Base-by-base conservation (phyloP, 2,797 vertebrate species). In the Perdix hodgsoniae region DNA sequence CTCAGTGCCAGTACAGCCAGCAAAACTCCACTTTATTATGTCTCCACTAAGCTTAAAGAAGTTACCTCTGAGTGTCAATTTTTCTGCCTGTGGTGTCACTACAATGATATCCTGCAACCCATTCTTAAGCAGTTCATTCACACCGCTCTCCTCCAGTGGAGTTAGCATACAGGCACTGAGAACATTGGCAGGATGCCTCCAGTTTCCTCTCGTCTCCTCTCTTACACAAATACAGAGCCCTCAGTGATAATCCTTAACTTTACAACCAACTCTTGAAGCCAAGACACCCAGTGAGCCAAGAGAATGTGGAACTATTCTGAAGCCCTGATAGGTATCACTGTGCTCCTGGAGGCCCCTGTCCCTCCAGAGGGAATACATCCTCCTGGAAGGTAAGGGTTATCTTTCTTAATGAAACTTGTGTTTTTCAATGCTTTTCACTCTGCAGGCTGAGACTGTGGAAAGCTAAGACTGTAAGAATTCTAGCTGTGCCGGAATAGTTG, bases 241-340 rank as follows among this genome's bases (percentile, higher is more conserved):
- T 87, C 84, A 91, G 7, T 54, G 31, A 57, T 70, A 94, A 60
- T 81, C 47, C 27, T 70, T 73, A 93, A 87, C 79, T 81, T 92
- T 77, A 76, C 64, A 90, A 49, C 18, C 35, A 70, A 8, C 31
- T 91, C 67, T 75, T 49, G 77, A 67, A 93, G 44, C 60, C 83
- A 93, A 94, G 44, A 44, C 80, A 92, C 71, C 37, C 73, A 71
- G 66, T 10, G 33, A 91, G 57, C 26, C 44, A 73, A 71, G 50
- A 95, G 60, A 16, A 78, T 35, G 42, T 54, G 44, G 42, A 92
- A 31, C 19, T 86, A 13, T 70, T 92, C 69, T 79, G 76, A 78
- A 90, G 35, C 4, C 1, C 10, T 6, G 6, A n/a, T 49, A 42
- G 40, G 63, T 70, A 37, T 56, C 2, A 2, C 63, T 66, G 39